Evolutionary conservation across 23 tunicate species (phyloP).

Genomic region (Trididemnum miniatum): DNA sequence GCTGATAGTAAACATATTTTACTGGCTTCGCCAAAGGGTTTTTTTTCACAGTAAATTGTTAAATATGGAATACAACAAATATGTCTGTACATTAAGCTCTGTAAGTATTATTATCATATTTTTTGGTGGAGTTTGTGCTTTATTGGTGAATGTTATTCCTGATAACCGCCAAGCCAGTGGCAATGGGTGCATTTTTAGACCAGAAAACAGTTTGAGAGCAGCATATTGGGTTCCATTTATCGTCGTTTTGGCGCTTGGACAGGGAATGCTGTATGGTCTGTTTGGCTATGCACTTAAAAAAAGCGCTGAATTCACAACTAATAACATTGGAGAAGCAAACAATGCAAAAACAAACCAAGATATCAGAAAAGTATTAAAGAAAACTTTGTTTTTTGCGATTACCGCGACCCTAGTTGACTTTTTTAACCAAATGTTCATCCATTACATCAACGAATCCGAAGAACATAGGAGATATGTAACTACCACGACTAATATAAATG

Average conservation of each 20-base stretch:
- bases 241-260: constrained; percentile 33
- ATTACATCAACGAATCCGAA: too few relatives aligned
- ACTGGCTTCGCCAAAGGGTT: constrained; percentile 57
- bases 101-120: constrained; percentile 35
- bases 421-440: too few relatives aligned
- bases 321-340: too few relatives aligned
- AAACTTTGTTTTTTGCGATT: too few relatives aligned
- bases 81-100: constrained; percentile 28
- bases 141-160: constrained; percentile 6
- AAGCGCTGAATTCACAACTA: too few relatives aligned
- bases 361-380: too few relatives aligned
- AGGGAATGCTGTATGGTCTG: constrained; percentile 26
- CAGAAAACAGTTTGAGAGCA: not conserved
- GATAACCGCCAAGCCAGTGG: constrained; percentile 6
- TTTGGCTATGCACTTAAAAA: constrained; percentile 62
- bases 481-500: not conserved
- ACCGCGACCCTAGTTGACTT: too few relatives aligned
- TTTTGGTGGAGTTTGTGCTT: not conserved
- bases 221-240: not conserved
- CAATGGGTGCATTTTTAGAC: constrained; percentile 24
- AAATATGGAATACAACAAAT: constrained; percentile 25
- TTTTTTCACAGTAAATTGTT: constrained; percentile 51
- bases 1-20: constrained; percentile 28
- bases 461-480: too few relatives aligned
- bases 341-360: too few relatives aligned